These are phyloP conservation scores for Zygogramma bicolorata DNA, from an alignment of 2,888 invertebrate genomes.

Conservation along the genomic window DNA sequence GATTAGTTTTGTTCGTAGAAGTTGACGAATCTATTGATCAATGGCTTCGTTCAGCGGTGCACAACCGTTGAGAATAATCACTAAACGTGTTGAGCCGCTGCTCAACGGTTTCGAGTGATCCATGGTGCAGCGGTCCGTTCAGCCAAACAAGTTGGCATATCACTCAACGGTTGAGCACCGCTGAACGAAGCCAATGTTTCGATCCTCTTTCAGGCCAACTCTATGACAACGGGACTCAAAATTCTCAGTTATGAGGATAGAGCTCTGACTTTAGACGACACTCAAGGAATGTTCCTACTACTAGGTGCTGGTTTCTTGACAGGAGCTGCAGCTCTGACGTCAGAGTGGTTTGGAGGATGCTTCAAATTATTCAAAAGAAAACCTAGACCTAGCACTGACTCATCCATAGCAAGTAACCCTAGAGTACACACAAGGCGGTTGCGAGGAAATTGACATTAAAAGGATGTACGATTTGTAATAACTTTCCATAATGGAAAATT, in stretches of 20 bases:
- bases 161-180: too few species aligned
- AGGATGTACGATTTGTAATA: neutral
- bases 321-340: constrained; percentile 73
- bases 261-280: constrained; percentile 82
- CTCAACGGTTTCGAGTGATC: too few species aligned
- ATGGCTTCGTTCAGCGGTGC: too few species aligned
- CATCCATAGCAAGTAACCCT: constrained; percentile 59
- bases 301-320: constrained; percentile 78
- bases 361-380: constrained; percentile 70
- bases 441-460: neutral
- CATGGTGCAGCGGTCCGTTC: too few species aligned
- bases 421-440: constrained; percentile 48
- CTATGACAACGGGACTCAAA: constrained; percentile 64
- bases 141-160: too few species aligned
- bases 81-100: too few species aligned
- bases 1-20: too few species aligned
- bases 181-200: too few species aligned
- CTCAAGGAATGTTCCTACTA: constrained; percentile 85
- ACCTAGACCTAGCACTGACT: constrained; percentile 41
- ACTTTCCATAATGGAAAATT: neutral
- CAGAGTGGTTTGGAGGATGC: constrained; percentile 81
- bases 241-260: constrained; percentile 74
- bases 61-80: too few species aligned
- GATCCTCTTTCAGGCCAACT: constrained; percentile 68
- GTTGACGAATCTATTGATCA: too few species aligned